Evolutionary conservation across 1,140 invertebrate genomes (phyloP).

Genomic region (Formica selysi): DNA sequence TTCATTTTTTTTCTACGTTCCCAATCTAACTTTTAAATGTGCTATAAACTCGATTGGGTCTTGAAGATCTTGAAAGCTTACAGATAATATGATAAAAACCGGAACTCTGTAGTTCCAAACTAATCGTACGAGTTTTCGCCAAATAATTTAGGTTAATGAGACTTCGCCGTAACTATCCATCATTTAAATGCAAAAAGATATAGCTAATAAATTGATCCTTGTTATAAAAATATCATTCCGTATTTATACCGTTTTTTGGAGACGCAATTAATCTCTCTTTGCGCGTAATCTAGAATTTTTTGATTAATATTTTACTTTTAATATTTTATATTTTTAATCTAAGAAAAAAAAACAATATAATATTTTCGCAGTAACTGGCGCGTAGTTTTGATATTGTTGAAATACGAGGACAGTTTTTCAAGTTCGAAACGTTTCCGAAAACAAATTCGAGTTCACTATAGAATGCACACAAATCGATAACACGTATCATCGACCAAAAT

Average conservation of each 20-base stretch:
- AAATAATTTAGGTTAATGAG: conserved; percentile 38
- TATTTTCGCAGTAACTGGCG: not conserved
- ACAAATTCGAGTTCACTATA: conserved; percentile 9
- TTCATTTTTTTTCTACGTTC: not conserved
- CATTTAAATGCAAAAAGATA: not conserved
- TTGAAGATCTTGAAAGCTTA: not conserved
- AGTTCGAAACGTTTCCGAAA: not conserved
- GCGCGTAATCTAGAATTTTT: not conserved
- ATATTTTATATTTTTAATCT: not conserved
- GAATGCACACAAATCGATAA: not conserved
- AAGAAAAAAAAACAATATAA: not conserved
- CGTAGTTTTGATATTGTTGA: not conserved
- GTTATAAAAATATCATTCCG: no score
- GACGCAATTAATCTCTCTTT: not conserved
- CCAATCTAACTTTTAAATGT: conserved; percentile 52
- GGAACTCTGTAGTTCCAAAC: not conserved
- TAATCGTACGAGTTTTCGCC: not conserved
- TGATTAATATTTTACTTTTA: not conserved
- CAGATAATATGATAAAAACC: conserved; percentile 9
- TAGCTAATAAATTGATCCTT: no score
- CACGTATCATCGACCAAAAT: not conserved
- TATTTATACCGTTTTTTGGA: conserved; percentile 8
- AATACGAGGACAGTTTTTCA: not conserved
- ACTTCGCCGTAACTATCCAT: not conserved
- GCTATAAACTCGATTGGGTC: not conserved